Evolutionary conservation across 2,113 vertebrate species (phyloP), one percentile per base, ranked within the genome.

Genomic region (Phyllopteryx taeniolatus): DNA sequence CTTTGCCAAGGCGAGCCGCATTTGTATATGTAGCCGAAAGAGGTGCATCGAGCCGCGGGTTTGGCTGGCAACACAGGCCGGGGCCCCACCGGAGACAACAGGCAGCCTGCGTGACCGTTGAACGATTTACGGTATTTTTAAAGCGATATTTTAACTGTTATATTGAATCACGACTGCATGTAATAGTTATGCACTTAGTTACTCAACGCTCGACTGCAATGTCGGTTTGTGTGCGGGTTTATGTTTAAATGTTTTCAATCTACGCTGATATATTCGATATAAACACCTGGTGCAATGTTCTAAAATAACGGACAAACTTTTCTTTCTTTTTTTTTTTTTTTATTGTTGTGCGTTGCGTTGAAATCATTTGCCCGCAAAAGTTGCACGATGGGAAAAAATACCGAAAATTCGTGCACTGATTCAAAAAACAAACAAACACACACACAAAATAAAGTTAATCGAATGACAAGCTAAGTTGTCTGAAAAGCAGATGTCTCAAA

Each of bases 51-150:
- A 53, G 27, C 0, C 8, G 20, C 12, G 3, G 54, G 5, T n/a
- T 64, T 0, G 0, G 5, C 1, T 0, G 20, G 3, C 59, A 11
- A 43, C 59, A 2, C 0, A 27, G 47, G 1, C 74, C 79, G 68
- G 66, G 63, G 82, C 13, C 44, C 51, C 0, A 7, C 5, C 1
- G 7, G 8, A 2, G 8, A 31, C 1, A 5, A 3, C 27, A 69
- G 83, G 80, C 79, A 79, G 43, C 8, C 2, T 3, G 8, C n/a
- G 42, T 13, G 44, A 5, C 17, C 5, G 43, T 27, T 44, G 43
- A 31, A 43, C 8, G 33, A n/a, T 51, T 31, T 6, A 59, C 53
- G 53, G 20, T 56, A 56, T 56, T 53, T n/a, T n/a, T 15, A 14
- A 4, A 14, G 47, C 47, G 27, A 49, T 15, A 53, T 8, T 2